Conservation (phyloP, 2,888 invertebrate genomes). For the Melanchra persicariae region DNA sequence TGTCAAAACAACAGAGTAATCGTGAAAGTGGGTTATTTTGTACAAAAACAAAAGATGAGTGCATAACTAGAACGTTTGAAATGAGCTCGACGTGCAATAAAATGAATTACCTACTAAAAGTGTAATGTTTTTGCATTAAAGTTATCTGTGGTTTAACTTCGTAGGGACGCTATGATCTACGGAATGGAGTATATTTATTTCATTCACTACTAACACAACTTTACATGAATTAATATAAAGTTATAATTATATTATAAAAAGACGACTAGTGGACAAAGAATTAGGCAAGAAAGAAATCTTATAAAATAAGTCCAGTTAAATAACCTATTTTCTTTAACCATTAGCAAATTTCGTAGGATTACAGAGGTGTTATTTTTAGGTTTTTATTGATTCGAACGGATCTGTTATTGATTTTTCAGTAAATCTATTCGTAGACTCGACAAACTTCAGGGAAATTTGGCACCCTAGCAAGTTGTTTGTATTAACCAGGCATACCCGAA, state of each 20-base stretch:
- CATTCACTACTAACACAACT: too few species aligned
- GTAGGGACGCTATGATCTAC: neutral
- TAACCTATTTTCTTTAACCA: neutral
- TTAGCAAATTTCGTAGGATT: neutral
- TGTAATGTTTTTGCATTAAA: conserved; percentile 4
- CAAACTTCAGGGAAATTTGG: neutral
- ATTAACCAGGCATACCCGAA: too few species aligned
- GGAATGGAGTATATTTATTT: too few species aligned
- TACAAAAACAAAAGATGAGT: conserved; percentile 21
- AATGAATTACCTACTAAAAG: conserved; percentile 28
- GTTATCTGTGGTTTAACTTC: neutral
- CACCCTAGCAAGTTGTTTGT: neutral
- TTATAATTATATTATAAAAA: too few species aligned
- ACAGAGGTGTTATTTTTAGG: conserved; percentile 11
- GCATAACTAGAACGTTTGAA: conserved; percentile 17
- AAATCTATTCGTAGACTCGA: neutral
- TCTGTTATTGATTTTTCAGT: conserved; percentile 12
- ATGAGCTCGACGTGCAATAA: conserved; percentile 3
- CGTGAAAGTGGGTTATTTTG: conserved; percentile 33
- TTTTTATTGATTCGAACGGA: conserved; percentile 9
- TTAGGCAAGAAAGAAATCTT: too few species aligned
- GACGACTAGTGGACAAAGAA: too few species aligned
- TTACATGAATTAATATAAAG: too few species aligned
- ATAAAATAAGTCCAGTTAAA: neutral
- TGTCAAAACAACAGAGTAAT: neutral